Percentiles rank a stretch among this genome's conserved stretches.
These are phyloP conservation scores for Zhuqinia jingwanae DNA, from an alignment of 2,888 invertebrate genomes.

Conservation along the genomic window DNA sequence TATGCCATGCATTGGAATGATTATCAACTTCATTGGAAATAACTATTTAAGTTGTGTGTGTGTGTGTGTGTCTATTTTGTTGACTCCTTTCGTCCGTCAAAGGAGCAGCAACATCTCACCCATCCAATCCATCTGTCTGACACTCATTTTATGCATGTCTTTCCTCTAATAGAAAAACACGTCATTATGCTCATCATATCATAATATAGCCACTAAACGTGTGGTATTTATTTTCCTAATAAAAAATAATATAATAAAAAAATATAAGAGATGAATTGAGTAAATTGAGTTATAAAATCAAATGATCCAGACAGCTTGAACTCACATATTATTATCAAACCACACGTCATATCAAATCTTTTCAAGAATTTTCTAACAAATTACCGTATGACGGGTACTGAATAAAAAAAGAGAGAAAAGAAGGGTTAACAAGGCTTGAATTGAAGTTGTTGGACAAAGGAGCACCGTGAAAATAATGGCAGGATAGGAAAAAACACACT, in stretches of 20 bases:
- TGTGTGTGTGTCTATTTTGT: constrained; percentile 44
- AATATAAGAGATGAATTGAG: constrained; percentile 48
- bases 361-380: constrained; percentile 63
- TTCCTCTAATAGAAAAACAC: constrained; percentile 62
- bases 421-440: constrained; percentile 68
- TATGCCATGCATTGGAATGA: constrained; percentile 20
- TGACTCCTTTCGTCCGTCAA: constrained; percentile 66
- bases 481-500: constrained; percentile 34
- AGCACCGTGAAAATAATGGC: constrained; percentile 47
- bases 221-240: constrained; percentile 16
- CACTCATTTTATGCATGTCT: constrained; percentile 69
- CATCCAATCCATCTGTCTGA: constrained; percentile 66
- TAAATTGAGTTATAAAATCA: constrained; percentile 71
- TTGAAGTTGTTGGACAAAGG: constrained; percentile 40
- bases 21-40: neutral
- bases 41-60: constrained; percentile 45
- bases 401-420: constrained; percentile 58
- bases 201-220: constrained; percentile 46
- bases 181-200: constrained; percentile 39
- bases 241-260: constrained; percentile 7
- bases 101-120: constrained; percentile 68
- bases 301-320: constrained; percentile 64
- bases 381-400: constrained; percentile 53
- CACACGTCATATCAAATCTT: constrained; percentile 67
- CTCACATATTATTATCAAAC: constrained; percentile 61